Evolutionary conservation across 2,113 vertebrate genomes (phyloP).

Genomic region (Strix uralensis): DNA sequence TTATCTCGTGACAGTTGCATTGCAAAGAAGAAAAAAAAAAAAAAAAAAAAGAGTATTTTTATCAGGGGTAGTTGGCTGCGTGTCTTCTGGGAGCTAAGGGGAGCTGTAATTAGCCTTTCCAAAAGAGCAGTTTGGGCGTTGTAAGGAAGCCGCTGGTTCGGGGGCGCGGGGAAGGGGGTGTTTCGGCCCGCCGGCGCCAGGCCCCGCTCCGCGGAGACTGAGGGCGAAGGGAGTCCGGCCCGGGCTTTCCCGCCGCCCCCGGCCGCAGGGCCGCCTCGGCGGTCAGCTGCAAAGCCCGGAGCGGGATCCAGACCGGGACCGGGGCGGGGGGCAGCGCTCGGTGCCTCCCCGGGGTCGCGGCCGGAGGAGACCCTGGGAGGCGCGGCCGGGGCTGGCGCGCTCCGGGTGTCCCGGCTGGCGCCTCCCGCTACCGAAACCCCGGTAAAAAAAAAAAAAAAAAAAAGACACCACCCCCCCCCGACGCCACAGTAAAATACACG

Average conservation of each 20-base stretch:
- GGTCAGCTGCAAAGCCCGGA: constrained; percentile 1
- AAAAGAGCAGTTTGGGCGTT: neutral
- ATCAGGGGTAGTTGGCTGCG: neutral
- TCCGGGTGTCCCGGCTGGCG: neutral
- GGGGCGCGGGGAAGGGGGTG: neutral
- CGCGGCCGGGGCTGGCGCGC: neutral
- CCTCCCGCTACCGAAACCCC: neutral
- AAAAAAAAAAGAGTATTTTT: neutral
- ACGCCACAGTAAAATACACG: neutral
- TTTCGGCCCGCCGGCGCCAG: neutral
- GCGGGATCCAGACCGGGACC: neutral
- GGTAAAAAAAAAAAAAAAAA: no score
- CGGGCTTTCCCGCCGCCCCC: neutral
- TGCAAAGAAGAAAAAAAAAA: neutral
- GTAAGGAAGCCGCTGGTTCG: rapidly evolving
- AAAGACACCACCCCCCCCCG: no score
- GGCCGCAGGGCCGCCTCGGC: neutral
- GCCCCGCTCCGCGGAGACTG: neutral
- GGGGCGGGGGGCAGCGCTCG: rapidly evolving
- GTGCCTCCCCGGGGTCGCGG: neutral
- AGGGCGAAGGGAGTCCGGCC: rapidly evolving
- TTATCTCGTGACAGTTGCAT: neutral
- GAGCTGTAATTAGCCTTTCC: neutral
- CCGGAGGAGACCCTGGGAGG: neutral
- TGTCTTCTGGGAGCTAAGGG: neutral